Conservation (phyloP, 2,888 invertebrate species). For the Gari tellinella region DNA sequence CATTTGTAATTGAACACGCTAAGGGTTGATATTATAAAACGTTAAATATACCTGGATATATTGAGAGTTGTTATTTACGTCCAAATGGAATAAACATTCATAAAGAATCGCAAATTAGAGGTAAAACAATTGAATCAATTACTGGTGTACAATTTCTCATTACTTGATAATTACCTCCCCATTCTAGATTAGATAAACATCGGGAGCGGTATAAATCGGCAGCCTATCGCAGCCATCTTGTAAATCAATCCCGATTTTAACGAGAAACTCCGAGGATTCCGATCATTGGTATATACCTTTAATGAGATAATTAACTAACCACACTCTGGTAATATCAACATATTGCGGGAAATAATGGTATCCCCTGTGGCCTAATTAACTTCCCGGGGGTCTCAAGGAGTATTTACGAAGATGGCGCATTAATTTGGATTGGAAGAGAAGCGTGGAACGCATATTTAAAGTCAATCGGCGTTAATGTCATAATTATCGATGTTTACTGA, state of each 20-base stretch:
- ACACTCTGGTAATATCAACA: slow-evolving; percentile 52
- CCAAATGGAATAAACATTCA: neutral
- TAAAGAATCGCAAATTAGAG: neutral
- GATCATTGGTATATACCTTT: slow-evolving; percentile 29
- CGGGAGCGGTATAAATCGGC: neutral
- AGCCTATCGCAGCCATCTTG: slow-evolving; percentile 11
- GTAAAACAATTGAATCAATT: neutral
- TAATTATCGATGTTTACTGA: no score
- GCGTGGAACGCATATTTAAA: no score
- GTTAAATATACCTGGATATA: no score
- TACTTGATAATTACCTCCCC: neutral
- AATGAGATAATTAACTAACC: slow-evolving; percentile 58
- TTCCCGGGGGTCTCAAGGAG: slow-evolving; percentile 20
- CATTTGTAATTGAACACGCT: no score
- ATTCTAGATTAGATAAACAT: neutral
- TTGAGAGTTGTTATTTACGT: no score
- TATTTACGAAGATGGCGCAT: no score
- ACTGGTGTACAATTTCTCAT: neutral
- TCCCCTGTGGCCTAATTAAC: slow-evolving; percentile 42
- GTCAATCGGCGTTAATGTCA: no score
- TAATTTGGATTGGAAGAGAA: no score
- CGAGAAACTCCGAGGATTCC: neutral
- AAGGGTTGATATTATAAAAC: no score
- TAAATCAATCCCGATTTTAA: slow-evolving; percentile 20
- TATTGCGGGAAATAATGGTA: slow-evolving; percentile 30